These are phyloP conservation scores for Drosophila melanica DNA, from an alignment of 1,140 invertebrate genomes.

Conservation along the genomic window DNA sequence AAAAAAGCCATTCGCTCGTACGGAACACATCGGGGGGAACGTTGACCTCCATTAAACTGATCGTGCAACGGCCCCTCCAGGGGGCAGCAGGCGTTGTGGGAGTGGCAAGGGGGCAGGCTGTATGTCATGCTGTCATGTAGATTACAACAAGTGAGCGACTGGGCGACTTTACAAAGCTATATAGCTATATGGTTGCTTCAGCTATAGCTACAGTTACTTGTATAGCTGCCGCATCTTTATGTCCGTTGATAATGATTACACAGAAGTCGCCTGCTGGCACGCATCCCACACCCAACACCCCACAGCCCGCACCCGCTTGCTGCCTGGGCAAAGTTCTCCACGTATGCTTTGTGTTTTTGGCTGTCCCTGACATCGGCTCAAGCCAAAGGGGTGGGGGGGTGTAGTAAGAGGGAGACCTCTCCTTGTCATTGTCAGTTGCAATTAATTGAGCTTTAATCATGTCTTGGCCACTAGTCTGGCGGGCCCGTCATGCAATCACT, in stretches of 20 bases:
- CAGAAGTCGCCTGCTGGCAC: neutral
- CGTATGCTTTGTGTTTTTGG: constrained; percentile 18
- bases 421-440: constrained; percentile 59
- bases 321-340: neutral
- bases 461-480: constrained; percentile 55
- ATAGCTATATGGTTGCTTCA: constrained; percentile 1
- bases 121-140: constrained; percentile 23
- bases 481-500: constrained; percentile 22
- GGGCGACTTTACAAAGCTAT: constrained; percentile 8
- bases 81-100: neutral
- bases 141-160: constrained; percentile 34
- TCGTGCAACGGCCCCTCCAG: constrained; percentile 32
- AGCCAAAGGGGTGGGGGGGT: neutral
- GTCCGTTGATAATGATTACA: constrained; percentile 33
- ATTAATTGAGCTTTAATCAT: constrained; percentile 75
- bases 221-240: constrained; percentile 25
- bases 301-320: neutral
- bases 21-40: constrained; percentile 21
- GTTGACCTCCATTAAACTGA: constrained; percentile 60
- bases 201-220: constrained; percentile 11
- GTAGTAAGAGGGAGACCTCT: constrained; percentile 12
- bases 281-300: neutral
- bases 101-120: neutral
- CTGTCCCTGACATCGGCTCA: constrained; percentile 60
- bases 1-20: constrained; percentile 1